Base-by-base conservation (phyloP, 2,113 vertebrate species). In the Tapirus terrestris region DNA sequence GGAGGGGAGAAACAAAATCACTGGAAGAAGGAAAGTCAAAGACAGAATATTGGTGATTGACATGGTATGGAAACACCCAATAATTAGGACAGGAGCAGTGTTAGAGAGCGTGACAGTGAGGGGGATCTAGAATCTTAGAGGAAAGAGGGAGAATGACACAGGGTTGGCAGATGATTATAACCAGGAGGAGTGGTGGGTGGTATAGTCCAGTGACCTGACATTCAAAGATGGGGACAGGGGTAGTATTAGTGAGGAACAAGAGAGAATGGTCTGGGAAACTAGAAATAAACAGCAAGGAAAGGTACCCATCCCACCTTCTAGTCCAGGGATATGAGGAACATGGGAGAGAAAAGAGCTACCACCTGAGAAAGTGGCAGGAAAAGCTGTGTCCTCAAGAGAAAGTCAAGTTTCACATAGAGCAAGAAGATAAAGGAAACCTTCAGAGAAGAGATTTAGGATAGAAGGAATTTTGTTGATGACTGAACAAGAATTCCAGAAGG, bases 381-480 rank as follows among this genome's bases (percentile, higher is more conserved):
- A 96, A 94, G 0, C 36, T 91, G 33, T 83, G 75, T 80, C 21
- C 43, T 80, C 51, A 70, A 53, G n/a, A 80, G 7, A 89, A 68
- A 82, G 9, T 39, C 83, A 68, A 23, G 33, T 70, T 82, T 65
- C 29, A 45, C 36, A 3, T 65, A 87, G 23, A 96, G 61, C 43
- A 72, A 93, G 68, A 86, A 36, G 25, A 31, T 86, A 86, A 86
- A 88, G n/a, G 33, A 73, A 85, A 83, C 20, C 67, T 73, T 51
- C 61, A 82, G 27, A 93, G 56, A 92, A 16, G 27, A 81, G 3
- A 90, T 82, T 92, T 87, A 33, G n/a, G 43, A 73, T 48, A 73
- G 10, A 87, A 31, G 53, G 21, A 93, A 93, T 90, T 87, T 87
- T 96, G 83, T 10, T 94, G 53, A 76, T 82, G 36, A 92, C 53